These are phyloP conservation scores for Synanthedon tipuliformis DNA, from an alignment of 2,888 invertebrate genomes.

Conservation along the genomic window DNA sequence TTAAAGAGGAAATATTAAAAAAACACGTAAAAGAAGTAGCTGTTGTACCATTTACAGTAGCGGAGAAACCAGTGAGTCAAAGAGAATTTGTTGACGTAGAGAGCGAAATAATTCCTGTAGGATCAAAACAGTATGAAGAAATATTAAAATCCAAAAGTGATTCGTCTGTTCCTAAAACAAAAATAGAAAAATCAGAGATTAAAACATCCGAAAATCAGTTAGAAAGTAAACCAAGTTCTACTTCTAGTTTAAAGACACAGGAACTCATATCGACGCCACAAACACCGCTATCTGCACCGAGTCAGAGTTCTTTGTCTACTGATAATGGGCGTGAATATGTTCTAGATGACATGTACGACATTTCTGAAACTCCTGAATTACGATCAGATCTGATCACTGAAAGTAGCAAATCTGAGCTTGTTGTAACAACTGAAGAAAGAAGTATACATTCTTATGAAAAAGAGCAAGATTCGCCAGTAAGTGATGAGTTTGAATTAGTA, in stretches of 20 bases:
- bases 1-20: slow-evolving; percentile 43
- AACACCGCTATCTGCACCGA: slow-evolving; percentile 73
- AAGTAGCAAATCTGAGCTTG: slow-evolving; percentile 68
- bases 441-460: slow-evolving; percentile 63
- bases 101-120: slow-evolving; percentile 51
- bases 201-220: slow-evolving; percentile 52
- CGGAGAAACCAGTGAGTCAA: slow-evolving; percentile 56
- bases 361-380: slow-evolving; percentile 71
- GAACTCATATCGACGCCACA: slow-evolving; percentile 68
- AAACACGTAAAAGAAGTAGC: slow-evolving; percentile 38
- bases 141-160: slow-evolving; percentile 62
- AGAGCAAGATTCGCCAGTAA: slow-evolving; percentile 79
- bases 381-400: slow-evolving; percentile 59
- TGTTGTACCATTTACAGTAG: slow-evolving; percentile 61
- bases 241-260: slow-evolving; percentile 67
- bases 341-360: slow-evolving; percentile 70
- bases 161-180: slow-evolving; percentile 63
- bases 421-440: slow-evolving; percentile 73
- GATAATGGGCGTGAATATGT: slow-evolving; percentile 75
- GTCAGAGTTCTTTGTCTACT: slow-evolving; percentile 74
- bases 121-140: slow-evolving; percentile 59
- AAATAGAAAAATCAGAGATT: slow-evolving; percentile 44
- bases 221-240: slow-evolving; percentile 71
- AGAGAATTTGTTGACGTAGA: slow-evolving; percentile 63
- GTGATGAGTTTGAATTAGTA: slow-evolving; percentile 88